A percentile compares a stretch with the other conserved stretches of the same genome.
These are phyloP conservation scores for Plebejus argus DNA, from an alignment of 2,888 invertebrate genomes.

Conservation along the genomic window DNA sequence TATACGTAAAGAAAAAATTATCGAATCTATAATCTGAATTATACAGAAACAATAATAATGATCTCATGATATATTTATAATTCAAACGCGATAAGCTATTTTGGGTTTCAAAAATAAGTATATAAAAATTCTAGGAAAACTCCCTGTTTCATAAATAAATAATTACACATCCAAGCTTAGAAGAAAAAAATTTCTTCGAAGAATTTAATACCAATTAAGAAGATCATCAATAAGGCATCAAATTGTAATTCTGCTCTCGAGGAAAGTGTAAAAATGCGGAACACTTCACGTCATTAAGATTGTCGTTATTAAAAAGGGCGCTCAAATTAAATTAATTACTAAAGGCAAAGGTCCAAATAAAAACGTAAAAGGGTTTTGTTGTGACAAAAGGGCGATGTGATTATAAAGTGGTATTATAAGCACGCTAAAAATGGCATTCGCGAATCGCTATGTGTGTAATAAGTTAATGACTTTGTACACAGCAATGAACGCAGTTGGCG, in stretches of 20 bases:
- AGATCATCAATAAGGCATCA: constrained; percentile 16
- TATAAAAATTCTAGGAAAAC: too few species aligned
- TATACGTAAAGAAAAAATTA: too few species aligned
- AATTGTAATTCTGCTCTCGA: not conserved
- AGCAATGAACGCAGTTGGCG: too few species aligned
- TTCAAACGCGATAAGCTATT: too few species aligned
- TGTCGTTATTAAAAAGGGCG: constrained; percentile 23
- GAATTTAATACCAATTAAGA: constrained; percentile 2
- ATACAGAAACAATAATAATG: too few species aligned
- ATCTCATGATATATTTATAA: too few species aligned
- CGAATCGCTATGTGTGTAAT: not conserved
- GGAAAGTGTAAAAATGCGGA: constrained; percentile 7
- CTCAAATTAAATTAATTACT: constrained; percentile 25
- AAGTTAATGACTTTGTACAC: not conserved
- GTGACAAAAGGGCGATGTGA: not conserved
- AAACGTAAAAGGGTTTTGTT: constrained; percentile 1
- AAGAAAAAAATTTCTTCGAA: not conserved
- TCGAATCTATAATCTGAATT: too few species aligned
- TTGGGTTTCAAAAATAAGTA: too few species aligned
- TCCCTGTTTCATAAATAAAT: not conserved
- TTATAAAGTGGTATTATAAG: not conserved
- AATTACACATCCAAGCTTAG: not conserved
- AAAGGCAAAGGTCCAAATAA: constrained; percentile 21
- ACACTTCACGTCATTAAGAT: constrained; percentile 24
- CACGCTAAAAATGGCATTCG: not conserved